A percentile compares a stretch with the other conserved stretches of the same genome.
phyloP scores from a whole-genome alignment of 1,140 invertebrate genomes.

The Conus ventricosus region DNA sequence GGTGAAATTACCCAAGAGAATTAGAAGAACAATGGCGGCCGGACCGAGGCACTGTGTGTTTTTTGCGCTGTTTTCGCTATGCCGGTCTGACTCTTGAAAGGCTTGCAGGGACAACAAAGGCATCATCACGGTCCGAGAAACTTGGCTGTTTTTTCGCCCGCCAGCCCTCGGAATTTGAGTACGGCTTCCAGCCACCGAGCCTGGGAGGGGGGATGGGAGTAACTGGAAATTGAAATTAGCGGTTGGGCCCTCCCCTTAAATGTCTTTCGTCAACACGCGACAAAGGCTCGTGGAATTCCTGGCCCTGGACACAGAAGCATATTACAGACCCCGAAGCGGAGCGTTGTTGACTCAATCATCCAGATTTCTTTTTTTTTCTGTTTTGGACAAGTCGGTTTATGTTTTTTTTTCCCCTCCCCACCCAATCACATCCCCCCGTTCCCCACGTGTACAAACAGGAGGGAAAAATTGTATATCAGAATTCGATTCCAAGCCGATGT shows the following conservation, averaged over 20 bases:
- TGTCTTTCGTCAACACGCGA: neutral
- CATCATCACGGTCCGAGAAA: slow-evolving; percentile 9
- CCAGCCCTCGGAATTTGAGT: neutral
- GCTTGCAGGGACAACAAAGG: slow-evolving; percentile 5
- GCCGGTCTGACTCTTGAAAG: neutral
- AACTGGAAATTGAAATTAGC: neutral
- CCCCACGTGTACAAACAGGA: no score
- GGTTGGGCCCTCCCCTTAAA: neutral
- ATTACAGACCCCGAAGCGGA: neutral
- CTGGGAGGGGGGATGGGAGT: neutral
- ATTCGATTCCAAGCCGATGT: no score
- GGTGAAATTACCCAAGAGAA: slow-evolving; percentile 16
- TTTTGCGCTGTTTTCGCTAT: neutral
- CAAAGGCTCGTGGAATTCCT: neutral
- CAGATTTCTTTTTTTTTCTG: neutral
- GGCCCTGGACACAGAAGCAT: neutral
- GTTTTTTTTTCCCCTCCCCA: no score
- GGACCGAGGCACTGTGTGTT: neutral
- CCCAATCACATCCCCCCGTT: no score
- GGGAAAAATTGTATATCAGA: no score
- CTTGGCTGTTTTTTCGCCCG: neutral
- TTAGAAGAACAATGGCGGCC: slow-evolving; percentile 6
- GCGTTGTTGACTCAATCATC: neutral
- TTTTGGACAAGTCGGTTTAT: no score
- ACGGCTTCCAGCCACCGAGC: neutral